These are phyloP conservation scores for Cydia splendana DNA, from an alignment of 1,140 invertebrate genomes.

Conservation along the genomic window DNA sequence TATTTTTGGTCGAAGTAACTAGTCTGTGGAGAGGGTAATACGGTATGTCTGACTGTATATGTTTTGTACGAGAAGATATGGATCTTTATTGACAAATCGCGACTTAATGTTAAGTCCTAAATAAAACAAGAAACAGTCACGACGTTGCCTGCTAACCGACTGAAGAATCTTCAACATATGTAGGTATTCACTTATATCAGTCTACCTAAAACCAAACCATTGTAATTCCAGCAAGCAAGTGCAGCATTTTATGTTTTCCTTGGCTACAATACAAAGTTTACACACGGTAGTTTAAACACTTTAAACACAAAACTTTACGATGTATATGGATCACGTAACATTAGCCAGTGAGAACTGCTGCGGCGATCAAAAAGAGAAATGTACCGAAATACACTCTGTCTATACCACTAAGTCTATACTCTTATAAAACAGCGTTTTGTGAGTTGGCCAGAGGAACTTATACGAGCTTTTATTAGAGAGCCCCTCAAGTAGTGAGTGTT, in stretches of 20 bases:
- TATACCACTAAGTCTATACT: neutral
- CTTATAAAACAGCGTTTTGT: neutral
- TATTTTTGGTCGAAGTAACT: neutral
- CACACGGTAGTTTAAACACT: conserved; percentile 12
- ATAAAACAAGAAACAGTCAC: neutral
- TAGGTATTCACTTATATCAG: neutral
- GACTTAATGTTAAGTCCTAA: neutral
- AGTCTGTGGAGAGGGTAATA: neutral
- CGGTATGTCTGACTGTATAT: neutral
- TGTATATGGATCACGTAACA: conserved; percentile 22
- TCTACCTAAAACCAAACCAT: neutral
- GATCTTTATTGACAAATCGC: conserved; percentile 16
- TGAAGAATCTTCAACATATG: neutral
- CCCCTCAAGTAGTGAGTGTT: conserved; percentile 37
- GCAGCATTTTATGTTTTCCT: conserved; percentile 1
- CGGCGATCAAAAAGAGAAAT: conserved; percentile 25
- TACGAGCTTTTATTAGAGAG: neutral
- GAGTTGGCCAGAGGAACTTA: neutral
- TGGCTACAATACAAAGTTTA: conserved; percentile 7
- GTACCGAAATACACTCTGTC: conserved; percentile 9
- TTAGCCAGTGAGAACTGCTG: conserved; percentile 23
- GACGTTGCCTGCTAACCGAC: neutral
- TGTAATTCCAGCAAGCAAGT: neutral
- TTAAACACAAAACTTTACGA: conserved; percentile 29
- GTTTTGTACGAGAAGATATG: neutral